Evolutionary conservation across 2,113 vertebrate genomes (phyloP).

Genomic region (Pelvicachromis taeniatus): DNA sequence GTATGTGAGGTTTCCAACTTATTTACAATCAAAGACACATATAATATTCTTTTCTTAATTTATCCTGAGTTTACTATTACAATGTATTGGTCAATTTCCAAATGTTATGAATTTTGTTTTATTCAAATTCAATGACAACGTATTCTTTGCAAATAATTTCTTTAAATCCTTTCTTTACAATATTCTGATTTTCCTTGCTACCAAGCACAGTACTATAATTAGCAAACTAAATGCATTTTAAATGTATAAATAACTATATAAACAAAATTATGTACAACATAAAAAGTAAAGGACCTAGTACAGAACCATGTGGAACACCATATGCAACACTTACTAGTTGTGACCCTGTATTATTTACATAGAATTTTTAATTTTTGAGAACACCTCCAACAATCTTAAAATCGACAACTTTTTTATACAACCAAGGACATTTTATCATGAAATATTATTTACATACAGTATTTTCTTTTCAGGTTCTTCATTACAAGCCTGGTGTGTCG

Average conservation of each 20-base stretch:
- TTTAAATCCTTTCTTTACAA: accelerated
- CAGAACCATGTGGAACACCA: not conserved
- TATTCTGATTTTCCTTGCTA: not conserved
- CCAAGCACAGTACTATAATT: not conserved
- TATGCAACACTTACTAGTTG: not conserved
- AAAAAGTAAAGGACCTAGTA: not conserved
- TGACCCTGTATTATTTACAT: not conserved
- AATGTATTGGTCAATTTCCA: not conserved
- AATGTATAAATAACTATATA: not conserved
- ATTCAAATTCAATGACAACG: not conserved
- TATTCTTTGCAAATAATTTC: not conserved
- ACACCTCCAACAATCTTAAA: not conserved
- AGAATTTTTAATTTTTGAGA: not conserved
- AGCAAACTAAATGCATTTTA: not conserved
- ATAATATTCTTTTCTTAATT: not conserved
- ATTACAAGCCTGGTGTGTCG: not conserved
- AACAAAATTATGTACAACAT: not conserved
- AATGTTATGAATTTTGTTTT: not conserved
- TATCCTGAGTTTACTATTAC: not conserved
- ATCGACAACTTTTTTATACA: not conserved
- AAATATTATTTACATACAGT: not conserved
- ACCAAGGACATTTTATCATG: not conserved
- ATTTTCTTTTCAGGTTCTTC: not conserved
- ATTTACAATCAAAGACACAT: not conserved
- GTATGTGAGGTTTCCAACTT: not conserved